Evolutionary conservation across 2,888 invertebrate species (phyloP), one percentile per base, ranked within the genome.

Genomic region (Epinotia brunnichana): DNA sequence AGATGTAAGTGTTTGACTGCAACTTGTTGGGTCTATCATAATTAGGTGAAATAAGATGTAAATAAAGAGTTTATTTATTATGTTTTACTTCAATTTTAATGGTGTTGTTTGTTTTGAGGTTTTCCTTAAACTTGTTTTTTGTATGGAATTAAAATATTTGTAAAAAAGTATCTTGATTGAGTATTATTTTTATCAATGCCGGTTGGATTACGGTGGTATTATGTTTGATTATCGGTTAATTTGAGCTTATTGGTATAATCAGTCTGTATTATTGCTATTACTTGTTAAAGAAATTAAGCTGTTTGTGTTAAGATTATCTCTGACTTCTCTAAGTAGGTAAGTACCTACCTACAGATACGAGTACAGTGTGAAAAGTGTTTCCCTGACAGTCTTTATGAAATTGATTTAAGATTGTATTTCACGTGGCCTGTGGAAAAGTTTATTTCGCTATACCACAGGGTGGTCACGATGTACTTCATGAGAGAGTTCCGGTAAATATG

Each of bases 91-190:
- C 80, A 77, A 80, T 85, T 82, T 84, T 84, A 81, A 79, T 81
- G 80, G 82, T 79, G 82, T 84, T 79, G 83, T 80, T 79, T 84
- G 84, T 83, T 85, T 84, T 84, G 79, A 85, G 78, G 84, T 84
- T 87, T 86, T 82, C 81, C 85, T 82, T 82, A 82, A 82, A 80
- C 80, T 81, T 82, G 85, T 85, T 82, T 85, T 82, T 87, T 83
- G 78, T 84, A 81, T 81, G 77, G 82, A 85, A 84, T 82, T 80
- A 85, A 85, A 82, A 77, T 77, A 85, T 86, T 86, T 87, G 80
- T 83, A 80, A 83, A 84, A 73, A 72, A 51, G 48, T 66, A 74
- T 57, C 41, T 19, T 48, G 68, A 59, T 73, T 64, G 72, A 68
- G 62, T 68, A 72, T 68, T 59, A 63, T 63, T 69, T 51, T 60